Percentiles rank a stretch among this genome's conserved stretches.
phyloP scores from a whole-genome alignment of 2,797 vertebrate species.

The Pseudochromis fuscus region DNA sequence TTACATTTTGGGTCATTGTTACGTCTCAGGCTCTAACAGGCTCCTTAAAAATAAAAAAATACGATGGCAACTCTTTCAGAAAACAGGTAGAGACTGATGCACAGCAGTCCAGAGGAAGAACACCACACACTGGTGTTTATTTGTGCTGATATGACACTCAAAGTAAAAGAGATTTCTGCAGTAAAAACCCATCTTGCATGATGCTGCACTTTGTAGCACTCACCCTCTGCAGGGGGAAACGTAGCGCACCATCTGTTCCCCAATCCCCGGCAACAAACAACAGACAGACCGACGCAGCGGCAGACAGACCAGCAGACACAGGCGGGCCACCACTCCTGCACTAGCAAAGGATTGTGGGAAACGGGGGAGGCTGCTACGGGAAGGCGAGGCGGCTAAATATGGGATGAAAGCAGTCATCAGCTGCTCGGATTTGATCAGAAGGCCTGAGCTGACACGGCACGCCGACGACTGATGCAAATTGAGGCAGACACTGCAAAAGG shows the following conservation, averaged over 20 bases:
- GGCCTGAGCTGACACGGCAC: constrained; percentile 61
- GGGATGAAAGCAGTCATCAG: constrained; percentile 73
- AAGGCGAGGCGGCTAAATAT: constrained; percentile 62
- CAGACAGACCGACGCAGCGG: constrained; percentile 55
- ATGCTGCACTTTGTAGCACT: constrained; percentile 74
- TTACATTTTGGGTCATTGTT: too few species aligned
- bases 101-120: not conserved
- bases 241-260: constrained; percentile 79
- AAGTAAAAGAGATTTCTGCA: constrained; percentile 49
- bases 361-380: constrained; percentile 42
- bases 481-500: constrained; percentile 71
- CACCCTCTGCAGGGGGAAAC: constrained; percentile 71
- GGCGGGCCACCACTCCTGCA: constrained; percentile 51
- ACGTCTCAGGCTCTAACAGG: too few species aligned
- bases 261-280: constrained; percentile 71
- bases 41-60: constrained; percentile 13
- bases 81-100: not conserved
- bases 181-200: constrained; percentile 65
- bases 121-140: not conserved
- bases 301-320: constrained; percentile 64
- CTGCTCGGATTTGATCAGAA: constrained; percentile 71
- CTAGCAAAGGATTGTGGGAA: constrained; percentile 68
- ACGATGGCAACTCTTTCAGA: constrained; percentile 11
- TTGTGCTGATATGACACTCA: not conserved
- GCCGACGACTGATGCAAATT: constrained; percentile 71